Evolutionary conservation across 2,113 vertebrate genomes (phyloP).

Genomic region (Clarias magur): DNA sequence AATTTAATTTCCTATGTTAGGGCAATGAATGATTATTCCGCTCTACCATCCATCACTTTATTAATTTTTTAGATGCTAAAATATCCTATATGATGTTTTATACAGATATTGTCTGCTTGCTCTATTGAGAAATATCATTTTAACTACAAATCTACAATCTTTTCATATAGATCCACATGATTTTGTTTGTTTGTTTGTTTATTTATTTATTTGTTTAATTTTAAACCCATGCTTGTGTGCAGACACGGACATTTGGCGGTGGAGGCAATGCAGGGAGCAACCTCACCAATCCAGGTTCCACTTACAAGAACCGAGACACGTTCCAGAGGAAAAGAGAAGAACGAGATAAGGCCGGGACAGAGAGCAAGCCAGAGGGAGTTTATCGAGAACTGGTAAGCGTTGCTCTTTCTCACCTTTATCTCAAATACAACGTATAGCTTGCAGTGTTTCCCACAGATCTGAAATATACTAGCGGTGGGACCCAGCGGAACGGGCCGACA

Average conservation of each 20-base stretch:
- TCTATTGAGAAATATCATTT: not conserved
- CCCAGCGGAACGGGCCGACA: too few species aligned
- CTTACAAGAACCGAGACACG: constrained; percentile 79
- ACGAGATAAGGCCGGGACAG: constrained; percentile 73
- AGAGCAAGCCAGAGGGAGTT: constrained; percentile 86
- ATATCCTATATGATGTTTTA: not conserved
- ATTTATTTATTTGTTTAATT: too few species aligned
- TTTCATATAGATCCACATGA: not conserved
- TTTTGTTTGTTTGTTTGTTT: too few species aligned
- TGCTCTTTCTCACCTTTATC: too few species aligned
- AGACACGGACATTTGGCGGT: constrained; percentile 92
- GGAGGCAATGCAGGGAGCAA: constrained; percentile 88
- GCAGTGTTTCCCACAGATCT: too few species aligned
- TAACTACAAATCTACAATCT: not conserved
- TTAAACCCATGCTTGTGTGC: constrained; percentile 52
- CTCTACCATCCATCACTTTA: not conserved
- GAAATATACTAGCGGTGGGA: too few species aligned
- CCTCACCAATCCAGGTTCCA: constrained; percentile 76
- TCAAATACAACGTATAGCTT: not conserved
- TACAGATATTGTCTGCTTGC: not conserved
- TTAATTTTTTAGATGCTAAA: not conserved
- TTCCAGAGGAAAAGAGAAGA: constrained; percentile 78
- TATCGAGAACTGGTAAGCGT: constrained; percentile 91
- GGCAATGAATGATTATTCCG: constrained; percentile 18
- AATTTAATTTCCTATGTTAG: constrained; percentile 22